Conservation (phyloP, 1,140 invertebrate species). For the Bombus superbus region DNA sequence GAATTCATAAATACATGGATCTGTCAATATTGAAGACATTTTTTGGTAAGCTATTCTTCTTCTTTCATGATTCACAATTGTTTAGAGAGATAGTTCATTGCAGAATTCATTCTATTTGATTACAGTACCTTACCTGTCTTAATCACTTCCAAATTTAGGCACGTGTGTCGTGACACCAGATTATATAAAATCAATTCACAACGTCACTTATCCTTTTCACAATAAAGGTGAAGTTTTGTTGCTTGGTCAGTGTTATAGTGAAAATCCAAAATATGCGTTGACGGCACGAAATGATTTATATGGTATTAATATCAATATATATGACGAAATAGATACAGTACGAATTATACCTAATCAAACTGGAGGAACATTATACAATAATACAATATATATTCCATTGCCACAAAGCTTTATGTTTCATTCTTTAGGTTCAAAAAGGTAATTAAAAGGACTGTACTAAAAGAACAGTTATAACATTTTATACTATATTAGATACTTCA, state of each 20-base stretch:
- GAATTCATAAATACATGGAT: slow-evolving; percentile 78
- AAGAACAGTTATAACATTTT: not conserved
- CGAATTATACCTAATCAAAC: slow-evolving; percentile 71
- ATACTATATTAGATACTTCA: not conserved
- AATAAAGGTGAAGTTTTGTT: slow-evolving; percentile 73
- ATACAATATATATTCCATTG: slow-evolving; percentile 69
- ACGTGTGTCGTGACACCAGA: slow-evolving; percentile 75
- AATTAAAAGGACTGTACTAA: slow-evolving; percentile 36
- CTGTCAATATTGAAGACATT: slow-evolving; percentile 69
- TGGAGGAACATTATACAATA: slow-evolving; percentile 74
- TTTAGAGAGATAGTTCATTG: slow-evolving; percentile 17
- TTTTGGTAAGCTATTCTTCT: slow-evolving; percentile 70
- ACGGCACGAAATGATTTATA: slow-evolving; percentile 66
- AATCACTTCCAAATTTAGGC: slow-evolving; percentile 68
- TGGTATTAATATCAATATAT: slow-evolving; percentile 72
- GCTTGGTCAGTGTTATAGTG: slow-evolving; percentile 77
- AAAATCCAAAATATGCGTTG: slow-evolving; percentile 76
- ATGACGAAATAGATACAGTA: slow-evolving; percentile 76
- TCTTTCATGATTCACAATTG: not conserved
- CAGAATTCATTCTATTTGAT: slow-evolving; percentile 43
- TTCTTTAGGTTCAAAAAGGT: slow-evolving; percentile 76
- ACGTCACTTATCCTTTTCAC: slow-evolving; percentile 67
- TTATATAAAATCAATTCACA: slow-evolving; percentile 73
- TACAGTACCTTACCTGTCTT: slow-evolving; percentile 50
- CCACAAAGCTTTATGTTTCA: slow-evolving; percentile 73